phyloP scores from a whole-genome alignment of 2,888 invertebrate genomes.

The Lycaena phlaeas region DNA sequence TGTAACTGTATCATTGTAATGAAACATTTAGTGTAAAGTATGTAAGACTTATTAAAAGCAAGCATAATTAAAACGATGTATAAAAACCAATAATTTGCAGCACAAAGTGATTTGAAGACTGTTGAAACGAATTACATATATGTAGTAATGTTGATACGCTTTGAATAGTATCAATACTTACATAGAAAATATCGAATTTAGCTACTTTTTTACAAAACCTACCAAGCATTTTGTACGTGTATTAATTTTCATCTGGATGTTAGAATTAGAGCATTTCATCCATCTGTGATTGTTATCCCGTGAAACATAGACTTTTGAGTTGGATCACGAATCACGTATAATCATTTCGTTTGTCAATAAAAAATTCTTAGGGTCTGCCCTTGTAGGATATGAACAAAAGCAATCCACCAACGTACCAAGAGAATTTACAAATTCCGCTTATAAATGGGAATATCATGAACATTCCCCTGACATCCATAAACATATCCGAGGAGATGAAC shows the following conservation, averaged over 20 bases:
- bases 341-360: conserved; percentile 16
- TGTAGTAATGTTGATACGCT: no score
- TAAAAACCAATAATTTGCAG: no score
- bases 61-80: no score
- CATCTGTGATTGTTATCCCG: conserved; percentile 1
- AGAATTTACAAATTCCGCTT: conserved; percentile 88
- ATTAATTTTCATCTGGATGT: not conserved
- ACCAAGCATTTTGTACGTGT: not conserved
- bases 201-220: not conserved
- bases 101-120: no score
- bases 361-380: conserved; percentile 34
- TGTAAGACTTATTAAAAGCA: no score
- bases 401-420: conserved; percentile 67
- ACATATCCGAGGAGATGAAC: conserved; percentile 94
- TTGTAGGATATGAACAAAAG: conserved; percentile 62
- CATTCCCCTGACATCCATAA: conserved; percentile 87
- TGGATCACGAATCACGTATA: not conserved
- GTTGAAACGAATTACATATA: no score
- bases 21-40: no score
- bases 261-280: not conserved
- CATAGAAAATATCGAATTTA: no score
- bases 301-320: no score
- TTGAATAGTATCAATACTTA: no score
- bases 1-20: not conserved
- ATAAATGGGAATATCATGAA: conserved; percentile 93